Percentiles rank a stretch among this genome's conserved stretches.
Conservation (phyloP, 2,888 invertebrate species). For the Rhingia campestris region DNA sequence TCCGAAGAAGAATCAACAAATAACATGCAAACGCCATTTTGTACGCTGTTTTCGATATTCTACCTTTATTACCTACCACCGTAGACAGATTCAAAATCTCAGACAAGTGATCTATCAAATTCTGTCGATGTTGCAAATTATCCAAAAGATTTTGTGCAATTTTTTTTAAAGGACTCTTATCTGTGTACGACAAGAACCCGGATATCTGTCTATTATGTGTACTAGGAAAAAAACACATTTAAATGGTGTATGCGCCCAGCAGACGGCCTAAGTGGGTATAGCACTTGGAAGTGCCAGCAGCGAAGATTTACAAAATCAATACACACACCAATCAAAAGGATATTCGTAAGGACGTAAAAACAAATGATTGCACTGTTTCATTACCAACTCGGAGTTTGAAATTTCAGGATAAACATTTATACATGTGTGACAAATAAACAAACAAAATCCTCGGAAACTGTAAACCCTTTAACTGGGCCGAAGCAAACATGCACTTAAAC, state of each 20-base stretch:
- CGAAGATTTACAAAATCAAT: constrained; percentile 53
- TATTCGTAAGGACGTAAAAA: not conserved
- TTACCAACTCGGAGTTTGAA: not conserved
- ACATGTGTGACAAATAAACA: constrained; percentile 17
- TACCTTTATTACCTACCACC: not conserved
- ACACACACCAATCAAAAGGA: constrained; percentile 2
- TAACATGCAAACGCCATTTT: constrained; percentile 53
- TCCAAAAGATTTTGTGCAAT: not conserved
- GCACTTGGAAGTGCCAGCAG: constrained; percentile 36
- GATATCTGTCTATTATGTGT: not conserved
- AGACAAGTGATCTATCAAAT: not conserved
- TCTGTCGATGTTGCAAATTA: not conserved
- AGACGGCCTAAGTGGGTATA: constrained; percentile 38
- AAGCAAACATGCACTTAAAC: constrained; percentile 8
- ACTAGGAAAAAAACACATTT: constrained; percentile 28
- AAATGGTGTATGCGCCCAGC: constrained; percentile 55
- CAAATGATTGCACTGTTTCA: not conserved
- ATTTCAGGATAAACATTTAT: constrained; percentile 14
- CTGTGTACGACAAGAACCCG: not conserved
- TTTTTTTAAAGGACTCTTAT: not conserved
- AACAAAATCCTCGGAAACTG: constrained; percentile 3
- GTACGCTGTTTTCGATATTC: constrained; percentile 10
- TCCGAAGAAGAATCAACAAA: constrained; percentile 1
- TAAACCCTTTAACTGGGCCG: not conserved
- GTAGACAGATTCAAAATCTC: not conserved